Base-by-base conservation (phyloP, 2,797 vertebrate genomes). In the Acrossocheilus fasciatus region DNA sequence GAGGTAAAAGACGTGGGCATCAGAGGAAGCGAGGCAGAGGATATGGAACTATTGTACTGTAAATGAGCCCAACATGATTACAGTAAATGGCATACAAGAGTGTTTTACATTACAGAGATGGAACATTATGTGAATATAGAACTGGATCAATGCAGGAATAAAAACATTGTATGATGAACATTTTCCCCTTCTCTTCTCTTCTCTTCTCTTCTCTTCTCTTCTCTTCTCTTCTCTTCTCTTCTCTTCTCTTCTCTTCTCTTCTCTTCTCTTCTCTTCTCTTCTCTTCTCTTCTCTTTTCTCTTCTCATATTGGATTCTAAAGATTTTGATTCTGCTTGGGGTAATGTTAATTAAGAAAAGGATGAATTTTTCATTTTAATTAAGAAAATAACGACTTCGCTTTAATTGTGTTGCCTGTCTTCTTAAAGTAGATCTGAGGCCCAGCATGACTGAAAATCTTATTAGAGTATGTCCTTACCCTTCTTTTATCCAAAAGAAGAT, bases 351-450 rank as follows among this genome's bases (percentile, higher is more conserved):
- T 74, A 81, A 79, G 87, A 85, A 76, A 76, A 50, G 4, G 12
- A 75, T 4, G 2, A n/a, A 75, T 83, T 83, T 47, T 47, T 47
- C 30, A n/a, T 81, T 87, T 88, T 88, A 85, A 85, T 88, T 88
- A 88, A 77, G 62, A 70, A 84, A 88, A 87, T 81, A 87, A 87
- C 85, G 64, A 85, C 82, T 75, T 75, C 17, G 10, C 76, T 81
- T 85, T 85, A 81, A 88, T 88, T 81, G 70, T 85, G 81, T 34
- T 73, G 50, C 70, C 81, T 83, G 69, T 74, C 69, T 66, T 69
- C 43, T 74, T 86, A 64, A 66, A 85, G 64, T 79, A 76, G 66
- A 76, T 72, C 72, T 84, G 47, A n/a, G 57, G 69, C 54, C 47
- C 82, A 52, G 81, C 70, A 47, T 47, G 81, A 62, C 7, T 59